Evolutionary conservation across 2,797 vertebrate species (phyloP), one percentile per base, ranked within the genome.

Genomic region (Leuciscus waleckii): DNA sequence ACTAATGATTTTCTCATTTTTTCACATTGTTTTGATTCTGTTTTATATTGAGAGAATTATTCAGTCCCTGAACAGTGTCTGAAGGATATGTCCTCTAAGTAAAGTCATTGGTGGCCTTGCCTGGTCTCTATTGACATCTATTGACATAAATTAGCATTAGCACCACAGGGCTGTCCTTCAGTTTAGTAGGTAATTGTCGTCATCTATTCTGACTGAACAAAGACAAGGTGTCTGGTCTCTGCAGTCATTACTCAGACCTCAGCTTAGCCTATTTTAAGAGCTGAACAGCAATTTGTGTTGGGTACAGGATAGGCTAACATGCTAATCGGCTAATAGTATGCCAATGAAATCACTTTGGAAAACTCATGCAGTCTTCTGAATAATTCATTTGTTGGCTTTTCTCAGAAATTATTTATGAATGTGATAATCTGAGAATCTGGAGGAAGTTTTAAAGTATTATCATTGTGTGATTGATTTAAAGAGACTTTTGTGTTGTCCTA

Each of bases 91-190:
- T 82, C 19, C 70, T 82, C 74, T 35, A 74, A 82, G 39, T 82
- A 63, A 73, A 82, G 69, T 16, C 69, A 82, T 14, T 14, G 54
- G n/a, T 82, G 69, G 56, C 39, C 70, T 82, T 46, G 39, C 26
- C 46, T 58, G 10, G 39, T 46, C 41, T 61, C 29, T 49, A 13
- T 43, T 14, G 11, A 43, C 43, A 65, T 37, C 81, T 74, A 75
- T 65, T 49, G 81, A 75, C 41, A 83, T 83, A n/a, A 83, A 75
- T 75, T 37, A 75, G 29, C 70, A 74, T 65, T 65, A 65, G 56
- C 29, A 51, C 70, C 58, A 32, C 14, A 65, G 29, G 56, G 81
- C 58, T 65, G 71, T 37, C 58, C 75, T 75, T 75, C 56, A 75
- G 21, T 74, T 75, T 51, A 51, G 71, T 26, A 83, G 58, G 58